Evolutionary conservation across 2,888 invertebrate species (phyloP).

Genomic region (Argyresthia goedartella): DNA sequence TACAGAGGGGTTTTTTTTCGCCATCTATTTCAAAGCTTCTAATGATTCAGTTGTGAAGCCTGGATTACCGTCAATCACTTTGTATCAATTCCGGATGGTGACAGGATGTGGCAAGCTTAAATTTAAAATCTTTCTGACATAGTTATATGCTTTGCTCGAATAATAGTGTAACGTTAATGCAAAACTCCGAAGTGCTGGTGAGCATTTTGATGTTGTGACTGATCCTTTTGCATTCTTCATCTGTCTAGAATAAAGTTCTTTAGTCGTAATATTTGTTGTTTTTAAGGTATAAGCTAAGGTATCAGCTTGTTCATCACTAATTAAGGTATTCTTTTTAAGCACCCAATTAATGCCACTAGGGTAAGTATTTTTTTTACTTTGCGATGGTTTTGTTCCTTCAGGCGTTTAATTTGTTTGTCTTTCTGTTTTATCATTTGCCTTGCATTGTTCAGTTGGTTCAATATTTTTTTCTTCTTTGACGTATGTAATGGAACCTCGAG

Average conservation of each 20-base stretch:
- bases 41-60: too few species aligned
- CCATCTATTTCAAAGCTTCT: too few species aligned
- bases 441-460: constrained; percentile 2
- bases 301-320: constrained; percentile 2
- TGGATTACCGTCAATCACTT: too few species aligned
- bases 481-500: background rate
- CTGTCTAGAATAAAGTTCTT: constrained; percentile 5
- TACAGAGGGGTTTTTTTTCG: too few species aligned
- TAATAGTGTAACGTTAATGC: too few species aligned
- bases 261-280: constrained; percentile 5
- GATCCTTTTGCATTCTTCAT: constrained; percentile 1
- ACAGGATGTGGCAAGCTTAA: too few species aligned
- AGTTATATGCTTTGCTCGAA: too few species aligned
- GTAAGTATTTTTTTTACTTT: constrained; percentile 3
- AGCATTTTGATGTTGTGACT: too few species aligned
- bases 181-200: too few species aligned
- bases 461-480: constrained; percentile 4
- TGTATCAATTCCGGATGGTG: too few species aligned
- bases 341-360: constrained; percentile 1
- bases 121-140: too few species aligned
- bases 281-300: background rate
- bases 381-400: constrained; percentile 6
- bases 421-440: constrained; percentile 5
- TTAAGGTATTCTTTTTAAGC: constrained; percentile 5
- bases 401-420: constrained; percentile 4